Evolutionary conservation across 1,140 invertebrate genomes (phyloP).

Genomic region (Adoxophyes honmai): DNA sequence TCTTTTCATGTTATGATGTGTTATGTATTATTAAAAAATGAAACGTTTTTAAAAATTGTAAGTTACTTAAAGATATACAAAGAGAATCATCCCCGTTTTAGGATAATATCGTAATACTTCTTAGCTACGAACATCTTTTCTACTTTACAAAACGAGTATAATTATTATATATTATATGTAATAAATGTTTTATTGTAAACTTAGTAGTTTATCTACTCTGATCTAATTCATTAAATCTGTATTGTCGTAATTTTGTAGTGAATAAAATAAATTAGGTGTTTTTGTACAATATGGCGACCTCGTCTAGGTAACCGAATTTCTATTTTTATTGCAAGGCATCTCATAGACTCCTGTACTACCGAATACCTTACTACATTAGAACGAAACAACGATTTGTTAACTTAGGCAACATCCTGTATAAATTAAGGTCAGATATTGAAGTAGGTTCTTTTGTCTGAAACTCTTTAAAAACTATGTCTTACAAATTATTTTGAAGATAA

Average conservation of each 20-base stretch:
- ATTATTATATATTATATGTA: conserved; percentile 60
- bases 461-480: no score
- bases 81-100: conserved; percentile 54
- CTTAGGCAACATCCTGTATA: conserved; percentile 1
- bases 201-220: conserved; percentile 56
- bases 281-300: conserved; percentile 73
- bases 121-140: conserved; percentile 57
- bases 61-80: conserved; percentile 31
- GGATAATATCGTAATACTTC: conserved; percentile 52
- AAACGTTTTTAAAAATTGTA: conserved; percentile 24
- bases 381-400: conserved; percentile 10
- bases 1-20: conserved; percentile 52
- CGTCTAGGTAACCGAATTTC: conserved; percentile 76
- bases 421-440: neutral
- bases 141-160: conserved; percentile 58
- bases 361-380: conserved; percentile 2
- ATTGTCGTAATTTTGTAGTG: conserved; percentile 59
- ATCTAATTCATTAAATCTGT: conserved; percentile 67
- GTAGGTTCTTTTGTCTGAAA: conserved; percentile 36
- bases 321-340: conserved; percentile 53
- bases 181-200: conserved; percentile 74
- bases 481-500: no score
- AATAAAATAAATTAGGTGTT: conserved; percentile 52
- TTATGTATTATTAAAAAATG: conserved; percentile 23
- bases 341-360: conserved; percentile 20